Evolutionary conservation across 2,797 vertebrate genomes (phyloP).

Genomic region (Sparus aurata): DNA sequence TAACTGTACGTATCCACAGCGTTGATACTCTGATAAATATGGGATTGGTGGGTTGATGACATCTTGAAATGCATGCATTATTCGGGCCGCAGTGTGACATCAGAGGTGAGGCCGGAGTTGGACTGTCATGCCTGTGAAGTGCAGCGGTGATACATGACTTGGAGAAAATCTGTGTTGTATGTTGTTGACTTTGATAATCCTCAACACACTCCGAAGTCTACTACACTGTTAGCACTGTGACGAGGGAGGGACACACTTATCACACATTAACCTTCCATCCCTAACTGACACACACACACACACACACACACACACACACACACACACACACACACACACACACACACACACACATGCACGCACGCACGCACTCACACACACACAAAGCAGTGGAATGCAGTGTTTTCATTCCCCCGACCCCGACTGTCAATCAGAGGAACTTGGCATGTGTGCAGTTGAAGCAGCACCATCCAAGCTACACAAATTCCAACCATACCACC

Average conservation of each 20-base stretch:
- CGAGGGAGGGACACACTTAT: conserved; percentile 9
- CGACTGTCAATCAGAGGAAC: conserved; percentile 70
- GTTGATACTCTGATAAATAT: conserved; percentile 34
- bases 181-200: conserved; percentile 65
- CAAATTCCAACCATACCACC: conserved; percentile 69
- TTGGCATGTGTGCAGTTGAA: conserved; percentile 58
- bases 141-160: conserved; percentile 33
- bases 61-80: conserved; percentile 24
- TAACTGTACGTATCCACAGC: conserved; percentile 13
- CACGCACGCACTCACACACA: no score
- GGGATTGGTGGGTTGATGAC: conserved; percentile 19
- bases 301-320: conserved; percentile 1
- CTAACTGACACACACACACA: conserved; percentile 14
- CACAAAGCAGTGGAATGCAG: conserved; percentile 52
- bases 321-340: conserved; percentile 9
- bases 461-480: conserved; percentile 54
- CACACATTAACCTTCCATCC: conserved; percentile 4
- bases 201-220: conserved; percentile 43
- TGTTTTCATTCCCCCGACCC: conserved; percentile 71
- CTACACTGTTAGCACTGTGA: conserved; percentile 38
- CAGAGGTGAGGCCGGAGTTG: conserved; percentile 4
- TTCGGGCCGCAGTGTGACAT: conserved; percentile 23
- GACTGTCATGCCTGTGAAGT: conserved; percentile 26
- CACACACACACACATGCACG: conserved; percentile 10
- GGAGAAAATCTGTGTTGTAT: conserved; percentile 35